A percentile compares a stretch with the other conserved stretches of the same genome.
These are phyloP conservation scores for Teleogryllus oceanicus DNA, from an alignment of 2,888 invertebrate species.

Conservation along the genomic window DNA sequence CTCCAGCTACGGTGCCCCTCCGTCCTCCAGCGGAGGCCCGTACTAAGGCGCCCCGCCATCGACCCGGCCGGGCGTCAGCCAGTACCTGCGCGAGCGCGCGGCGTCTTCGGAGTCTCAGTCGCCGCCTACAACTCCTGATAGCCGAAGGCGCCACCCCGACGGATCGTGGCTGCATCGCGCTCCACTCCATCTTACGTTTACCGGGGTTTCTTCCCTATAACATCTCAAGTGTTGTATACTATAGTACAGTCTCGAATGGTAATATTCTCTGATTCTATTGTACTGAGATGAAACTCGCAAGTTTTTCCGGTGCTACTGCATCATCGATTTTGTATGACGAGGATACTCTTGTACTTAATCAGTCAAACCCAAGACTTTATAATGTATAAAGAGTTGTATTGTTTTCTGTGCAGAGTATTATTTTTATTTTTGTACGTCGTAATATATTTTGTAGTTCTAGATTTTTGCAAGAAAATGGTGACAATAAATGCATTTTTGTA, in stretches of 20 bases:
- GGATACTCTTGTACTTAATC: background rate
- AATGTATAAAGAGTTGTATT: background rate
- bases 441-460: slow-evolving; percentile 29
- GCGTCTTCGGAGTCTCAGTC: background rate
- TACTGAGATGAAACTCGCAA: background rate
- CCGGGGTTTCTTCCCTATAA: background rate
- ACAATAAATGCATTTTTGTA: slow-evolving; percentile 33
- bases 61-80: background rate
- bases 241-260: too few relatives aligned
- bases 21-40: background rate
- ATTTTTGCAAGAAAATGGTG: slow-evolving; percentile 35
- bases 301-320: background rate
- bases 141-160: background rate
- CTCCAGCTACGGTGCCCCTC: background rate
- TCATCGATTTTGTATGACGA: background rate
- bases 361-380: background rate
- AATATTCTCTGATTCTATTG: background rate
- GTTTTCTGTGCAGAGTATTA: background rate
- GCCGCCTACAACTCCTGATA: background rate
- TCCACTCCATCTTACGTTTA: background rate
- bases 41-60: background rate
- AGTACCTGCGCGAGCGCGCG: background rate
- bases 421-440: slow-evolving; percentile 25
- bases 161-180: background rate
- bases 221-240: too few relatives aligned